Conservation (phyloP, 2,113 vertebrate species). For the Xenotilapia caudafasciata region DNA sequence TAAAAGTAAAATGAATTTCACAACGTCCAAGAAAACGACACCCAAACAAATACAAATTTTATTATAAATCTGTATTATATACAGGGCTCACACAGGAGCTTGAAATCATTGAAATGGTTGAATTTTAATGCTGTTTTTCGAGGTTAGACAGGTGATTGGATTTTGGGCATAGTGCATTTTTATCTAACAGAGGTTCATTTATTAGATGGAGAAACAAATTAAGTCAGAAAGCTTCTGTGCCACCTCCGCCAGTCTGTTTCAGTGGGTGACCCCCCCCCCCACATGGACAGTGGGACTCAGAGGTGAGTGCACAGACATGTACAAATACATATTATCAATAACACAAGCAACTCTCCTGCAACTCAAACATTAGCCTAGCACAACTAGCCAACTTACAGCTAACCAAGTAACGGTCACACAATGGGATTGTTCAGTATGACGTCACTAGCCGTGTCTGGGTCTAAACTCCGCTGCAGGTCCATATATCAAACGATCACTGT, state of each 20-base stretch:
- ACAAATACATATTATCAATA: neutral
- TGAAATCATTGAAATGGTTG: neutral
- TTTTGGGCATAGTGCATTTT: neutral
- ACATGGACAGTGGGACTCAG: neutral
- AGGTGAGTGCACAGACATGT: neutral
- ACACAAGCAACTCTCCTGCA: neutral
- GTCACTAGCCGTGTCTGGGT: too few species aligned
- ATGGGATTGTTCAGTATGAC: too few species aligned
- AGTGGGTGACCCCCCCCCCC: accelerated
- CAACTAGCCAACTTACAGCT: neutral
- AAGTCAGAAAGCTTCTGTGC: neutral
- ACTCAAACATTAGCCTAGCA: neutral
- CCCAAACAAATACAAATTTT: neutral
- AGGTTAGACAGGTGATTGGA: neutral
- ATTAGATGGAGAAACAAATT: neutral
- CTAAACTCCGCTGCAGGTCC: too few species aligned
- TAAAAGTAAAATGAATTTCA: neutral
- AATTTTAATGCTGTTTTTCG: neutral
- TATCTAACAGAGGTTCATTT: accelerated
- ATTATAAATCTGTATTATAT: neutral
- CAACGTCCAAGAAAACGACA: neutral
- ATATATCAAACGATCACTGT: too few species aligned
- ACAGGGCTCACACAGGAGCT: neutral
- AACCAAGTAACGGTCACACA: neutral
- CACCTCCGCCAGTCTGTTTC: neutral